Evolutionary conservation across 2,797 vertebrate genomes (phyloP).

Genomic region (Calcarius lapponicus): DNA sequence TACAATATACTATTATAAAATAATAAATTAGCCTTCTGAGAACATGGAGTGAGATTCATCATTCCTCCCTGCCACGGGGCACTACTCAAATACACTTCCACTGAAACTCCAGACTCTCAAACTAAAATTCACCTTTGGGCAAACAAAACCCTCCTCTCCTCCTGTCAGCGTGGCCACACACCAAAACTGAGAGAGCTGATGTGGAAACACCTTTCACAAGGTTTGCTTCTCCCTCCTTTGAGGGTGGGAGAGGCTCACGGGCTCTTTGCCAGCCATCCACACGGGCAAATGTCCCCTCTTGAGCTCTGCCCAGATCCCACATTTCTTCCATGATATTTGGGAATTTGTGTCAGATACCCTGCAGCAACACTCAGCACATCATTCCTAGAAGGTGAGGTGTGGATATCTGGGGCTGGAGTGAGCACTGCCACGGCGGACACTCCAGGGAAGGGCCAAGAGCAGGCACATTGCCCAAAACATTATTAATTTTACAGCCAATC

Average conservation of each 20-base stretch:
- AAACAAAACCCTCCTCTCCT: background rate
- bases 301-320: background rate
- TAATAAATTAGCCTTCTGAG: no score
- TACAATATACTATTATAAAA: no score
- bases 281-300: fast-evolving
- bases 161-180: background rate
- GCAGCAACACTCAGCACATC: background rate
- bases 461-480: background rate
- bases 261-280: background rate
- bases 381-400: background rate
- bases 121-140: background rate
- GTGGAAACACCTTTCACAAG: background rate
- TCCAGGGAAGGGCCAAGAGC: background rate
- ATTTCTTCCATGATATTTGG: background rate
- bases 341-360: background rate
- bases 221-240: background rate
- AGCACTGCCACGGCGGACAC: background rate
- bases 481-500: conserved; percentile 43
- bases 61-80: no score
- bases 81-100: background rate
- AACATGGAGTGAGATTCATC: no score
- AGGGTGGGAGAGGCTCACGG: fast-evolving
- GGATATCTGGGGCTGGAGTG: background rate
- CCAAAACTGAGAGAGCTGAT: background rate
- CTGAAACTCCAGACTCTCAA: background rate